Base-by-base conservation (phyloP, 2,113 vertebrate species). In the Hucho hucho region DNA sequence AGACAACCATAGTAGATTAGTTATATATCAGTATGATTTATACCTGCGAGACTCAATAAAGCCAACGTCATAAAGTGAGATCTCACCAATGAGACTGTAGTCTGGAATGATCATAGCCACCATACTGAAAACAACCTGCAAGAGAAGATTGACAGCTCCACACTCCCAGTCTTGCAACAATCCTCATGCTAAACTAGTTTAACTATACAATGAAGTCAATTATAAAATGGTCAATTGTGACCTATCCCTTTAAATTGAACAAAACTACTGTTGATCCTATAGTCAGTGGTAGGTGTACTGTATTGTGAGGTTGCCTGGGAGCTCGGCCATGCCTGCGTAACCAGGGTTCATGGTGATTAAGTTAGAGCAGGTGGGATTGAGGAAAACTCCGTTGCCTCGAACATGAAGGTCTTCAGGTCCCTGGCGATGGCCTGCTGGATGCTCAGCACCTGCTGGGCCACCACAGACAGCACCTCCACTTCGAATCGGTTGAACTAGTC, bases 101-200 rank as follows among this genome's bases (percentile, higher is more conserved):
- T 98, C 96, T 72, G 97, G 96, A 3, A 96, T 96, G 97, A 98
- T 98, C 97, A 98, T 98, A 43, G 97, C 95, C 76, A 97, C 97
- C 14, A 96, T 96, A 73, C 95, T 92, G 81, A 97, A 98, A 68
- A 98, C 90, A 53, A 95, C 96, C 97, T 98, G 32, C 53, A 83
- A 83, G 75, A 77, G 77, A 83, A 70, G 2, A 83, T 79, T 14
- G n/a, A 70, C 4, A 61, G 4, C 20, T 67, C 12, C 3, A 4
- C 0, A 69, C 9, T 73, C 65, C 25, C 16, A 69, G 37, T 46
- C 43, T 11, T 9, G 43, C 11, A 46, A 46, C 43, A 9, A 46
- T 46, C 1, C 43, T 12, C 7, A 6, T 46, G 11, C 4, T 28
- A 72, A 69, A 26, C 4, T 25, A n/a, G 6, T 28, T 28, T 28